phyloP scores from a whole-genome alignment of 2,888 invertebrate genomes.

The Andricus quercusramuli region DNA sequence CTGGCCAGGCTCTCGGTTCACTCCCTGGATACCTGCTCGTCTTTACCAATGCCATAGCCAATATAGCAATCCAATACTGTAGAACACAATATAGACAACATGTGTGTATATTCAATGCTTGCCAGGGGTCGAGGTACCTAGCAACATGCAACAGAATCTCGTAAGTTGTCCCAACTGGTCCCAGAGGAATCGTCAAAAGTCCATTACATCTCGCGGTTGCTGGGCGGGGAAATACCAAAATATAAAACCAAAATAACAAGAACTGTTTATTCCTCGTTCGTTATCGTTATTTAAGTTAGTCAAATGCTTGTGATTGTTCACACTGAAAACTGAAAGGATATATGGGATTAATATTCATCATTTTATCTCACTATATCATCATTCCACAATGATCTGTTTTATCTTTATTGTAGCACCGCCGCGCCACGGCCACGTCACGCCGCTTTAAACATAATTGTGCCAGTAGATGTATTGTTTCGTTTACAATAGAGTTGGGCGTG shows the following conservation, averaged over 20 bases:
- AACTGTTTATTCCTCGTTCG: too few species aligned
- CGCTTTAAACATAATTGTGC: neutral
- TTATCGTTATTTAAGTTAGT: too few species aligned
- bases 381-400: neutral
- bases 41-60: conserved; percentile 17
- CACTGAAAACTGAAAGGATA: too few species aligned
- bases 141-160: conserved; percentile 45
- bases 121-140: neutral
- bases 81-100: neutral
- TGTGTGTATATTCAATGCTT: conserved; percentile 12
- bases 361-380: neutral
- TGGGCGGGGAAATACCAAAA: neutral
- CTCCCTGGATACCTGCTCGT: conserved; percentile 38
- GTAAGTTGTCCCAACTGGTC: conserved; percentile 54
- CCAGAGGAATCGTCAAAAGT: conserved; percentile 49
- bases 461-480: neutral
- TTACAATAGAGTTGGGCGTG: too few species aligned
- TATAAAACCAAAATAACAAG: neutral
- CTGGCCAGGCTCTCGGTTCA: conserved; percentile 29
- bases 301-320: too few species aligned
- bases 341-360: too few species aligned
- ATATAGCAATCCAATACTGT: neutral
- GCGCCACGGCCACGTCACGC: too few species aligned
- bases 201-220: conserved; percentile 34
- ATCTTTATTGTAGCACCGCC: neutral